A percentile compares a stretch with the other conserved stretches of the same genome.
Evolutionary conservation across 1,140 invertebrate genomes (phyloP).

Genomic region (Octopus bimaculoides): DNA sequence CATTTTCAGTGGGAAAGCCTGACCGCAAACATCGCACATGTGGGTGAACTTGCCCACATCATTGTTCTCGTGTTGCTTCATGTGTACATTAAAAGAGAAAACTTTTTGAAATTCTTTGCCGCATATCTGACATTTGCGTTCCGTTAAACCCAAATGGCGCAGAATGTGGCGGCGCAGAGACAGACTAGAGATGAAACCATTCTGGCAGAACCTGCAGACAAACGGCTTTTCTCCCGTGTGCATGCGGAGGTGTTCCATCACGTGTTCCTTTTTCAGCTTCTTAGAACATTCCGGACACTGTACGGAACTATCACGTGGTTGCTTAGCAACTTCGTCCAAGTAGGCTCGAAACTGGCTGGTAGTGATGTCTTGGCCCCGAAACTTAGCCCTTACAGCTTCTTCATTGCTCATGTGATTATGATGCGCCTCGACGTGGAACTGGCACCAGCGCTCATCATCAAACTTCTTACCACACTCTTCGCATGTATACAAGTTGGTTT

Average conservation of each 20-base stretch:
- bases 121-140: conserved; percentile 43
- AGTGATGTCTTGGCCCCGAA: conserved; percentile 36
- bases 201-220: conserved; percentile 42
- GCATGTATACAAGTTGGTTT: conserved; percentile 32
- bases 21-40: conserved; percentile 65
- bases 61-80: conserved; percentile 37
- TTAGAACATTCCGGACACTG: conserved; percentile 49
- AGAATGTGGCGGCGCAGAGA: conserved; percentile 48
- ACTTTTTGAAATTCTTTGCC: conserved; percentile 45
- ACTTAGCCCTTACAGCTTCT: conserved; percentile 30
- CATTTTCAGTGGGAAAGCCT: conserved; percentile 61
- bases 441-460: conserved; percentile 38
- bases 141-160: conserved; percentile 41
- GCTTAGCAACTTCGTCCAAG: conserved; percentile 33
- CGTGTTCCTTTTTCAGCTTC: conserved; percentile 35
- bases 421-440: conserved; percentile 44
- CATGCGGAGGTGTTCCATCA: conserved; percentile 46
- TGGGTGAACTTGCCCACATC: conserved; percentile 36
- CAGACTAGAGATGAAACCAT: conserved; percentile 35
- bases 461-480: conserved; percentile 43
- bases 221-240: conserved; percentile 47
- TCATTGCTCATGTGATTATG: conserved; percentile 44
- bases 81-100: conserved; percentile 38
- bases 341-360: conserved; percentile 35
- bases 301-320: conserved; percentile 28